Conservation (phyloP, 2,888 invertebrate genomes). For the Drosophila birchii region DNA sequence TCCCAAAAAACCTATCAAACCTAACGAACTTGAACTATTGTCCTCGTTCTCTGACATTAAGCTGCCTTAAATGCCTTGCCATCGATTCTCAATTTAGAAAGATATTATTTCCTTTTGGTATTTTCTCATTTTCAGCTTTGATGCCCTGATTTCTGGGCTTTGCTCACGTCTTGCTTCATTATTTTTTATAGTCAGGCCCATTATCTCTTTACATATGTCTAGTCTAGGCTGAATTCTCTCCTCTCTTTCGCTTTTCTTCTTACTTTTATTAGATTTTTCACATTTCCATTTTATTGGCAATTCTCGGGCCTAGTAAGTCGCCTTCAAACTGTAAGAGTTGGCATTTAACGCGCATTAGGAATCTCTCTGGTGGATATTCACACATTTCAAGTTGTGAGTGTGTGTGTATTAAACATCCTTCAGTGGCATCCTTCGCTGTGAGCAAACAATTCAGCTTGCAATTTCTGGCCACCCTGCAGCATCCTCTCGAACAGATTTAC, state of each 20-base stretch:
- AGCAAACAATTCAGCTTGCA: conserved; percentile 62
- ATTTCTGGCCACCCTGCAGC: conserved; percentile 29
- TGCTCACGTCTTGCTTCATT: conserved; percentile 61
- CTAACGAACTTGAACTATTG: conserved; percentile 21
- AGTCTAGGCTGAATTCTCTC: not conserved
- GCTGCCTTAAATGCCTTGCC: conserved; percentile 26
- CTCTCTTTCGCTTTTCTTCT: not conserved
- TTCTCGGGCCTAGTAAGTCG: conserved; percentile 39
- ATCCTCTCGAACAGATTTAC: conserved; percentile 80
- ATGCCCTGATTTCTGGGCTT: conserved; percentile 39
- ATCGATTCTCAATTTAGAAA: conserved; percentile 47
- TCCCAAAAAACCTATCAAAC: not conserved
- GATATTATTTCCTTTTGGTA: conserved; percentile 16
- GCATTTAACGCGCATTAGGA: conserved; percentile 72
- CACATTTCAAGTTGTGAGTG: conserved; percentile 54
- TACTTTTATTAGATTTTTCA: conserved; percentile 31
- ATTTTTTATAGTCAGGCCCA: conserved; percentile 70
- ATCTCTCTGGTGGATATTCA: conserved; percentile 39
- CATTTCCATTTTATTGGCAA: conserved; percentile 45
- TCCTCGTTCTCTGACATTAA: not conserved
- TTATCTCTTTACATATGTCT: conserved; percentile 69
- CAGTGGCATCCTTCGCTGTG: conserved; percentile 16
- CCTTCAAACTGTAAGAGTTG: conserved; percentile 63
- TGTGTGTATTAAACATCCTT: conserved; percentile 32
- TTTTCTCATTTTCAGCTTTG: conserved; percentile 38